A percentile compares a stretch with the other conserved stretches of the same genome.
Evolutionary conservation across 2,113 vertebrate genomes (phyloP).

Genomic region (Seriola rivoliana): DNA sequence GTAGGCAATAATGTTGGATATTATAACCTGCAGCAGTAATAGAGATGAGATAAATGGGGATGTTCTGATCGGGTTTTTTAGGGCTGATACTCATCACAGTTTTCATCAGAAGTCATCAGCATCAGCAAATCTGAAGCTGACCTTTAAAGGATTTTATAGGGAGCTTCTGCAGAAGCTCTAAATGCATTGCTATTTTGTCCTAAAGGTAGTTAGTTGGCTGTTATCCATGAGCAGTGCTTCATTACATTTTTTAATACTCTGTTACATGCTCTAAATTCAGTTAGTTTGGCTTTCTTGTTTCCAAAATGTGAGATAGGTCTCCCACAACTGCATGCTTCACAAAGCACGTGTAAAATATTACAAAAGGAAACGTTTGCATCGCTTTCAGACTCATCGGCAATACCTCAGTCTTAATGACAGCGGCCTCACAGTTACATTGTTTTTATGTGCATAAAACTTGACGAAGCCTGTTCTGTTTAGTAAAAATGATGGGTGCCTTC

Average conservation of each 20-base stretch:
- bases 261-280: background rate
- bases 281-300: background rate
- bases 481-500: no score
- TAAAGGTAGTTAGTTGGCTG: background rate
- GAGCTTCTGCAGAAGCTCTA: background rate
- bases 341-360: background rate
- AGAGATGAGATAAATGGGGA: slow-evolving; percentile 30
- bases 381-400: no score
- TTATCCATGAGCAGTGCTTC: background rate
- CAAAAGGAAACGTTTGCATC: no score
- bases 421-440: no score
- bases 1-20: slow-evolving; percentile 49
- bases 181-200: background rate
- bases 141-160: background rate
- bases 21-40: slow-evolving; percentile 54
- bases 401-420: no score
- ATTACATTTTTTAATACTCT: background rate
- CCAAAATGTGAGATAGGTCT: background rate
- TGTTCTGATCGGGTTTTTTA: slow-evolving; percentile 13
- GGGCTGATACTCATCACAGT: slow-evolving; percentile 25
- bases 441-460: no score
- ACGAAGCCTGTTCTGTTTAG: no score
- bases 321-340: background rate
- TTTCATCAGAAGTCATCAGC: background rate
- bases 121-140: background rate